phyloP scores from a whole-genome alignment of 2,797 vertebrate genomes.

The Poeciliopsis infans region DNA sequence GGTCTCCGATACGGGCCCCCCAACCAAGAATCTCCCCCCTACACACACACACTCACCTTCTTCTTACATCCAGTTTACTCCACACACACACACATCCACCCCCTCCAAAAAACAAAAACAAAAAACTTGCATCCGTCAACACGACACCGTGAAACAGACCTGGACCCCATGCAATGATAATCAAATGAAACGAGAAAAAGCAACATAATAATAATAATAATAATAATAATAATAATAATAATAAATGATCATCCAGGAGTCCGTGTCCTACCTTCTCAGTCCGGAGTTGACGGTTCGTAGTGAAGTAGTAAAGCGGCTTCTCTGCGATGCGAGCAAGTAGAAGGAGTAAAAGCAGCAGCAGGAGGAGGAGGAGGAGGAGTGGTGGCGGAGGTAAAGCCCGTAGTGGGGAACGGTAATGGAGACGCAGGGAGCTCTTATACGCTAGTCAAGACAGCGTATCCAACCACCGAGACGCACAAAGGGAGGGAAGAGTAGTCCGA shows the following conservation, averaged over 20 bases:
- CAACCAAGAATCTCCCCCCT: not conserved
- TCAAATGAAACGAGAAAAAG: constrained; percentile 1
- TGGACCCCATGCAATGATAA: constrained; percentile 19
- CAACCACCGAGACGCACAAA: constrained; percentile 67
- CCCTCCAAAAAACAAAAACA: too few relatives aligned
- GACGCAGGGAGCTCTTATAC: constrained; percentile 78
- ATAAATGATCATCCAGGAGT: constrained; percentile 16
- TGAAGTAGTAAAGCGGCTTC: constrained; percentile 24
- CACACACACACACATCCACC: not conserved
- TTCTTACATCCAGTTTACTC: constrained; percentile 28
- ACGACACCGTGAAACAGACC: constrained; percentile 17
- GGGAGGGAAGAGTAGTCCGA: constrained; percentile 60
- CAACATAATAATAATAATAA: not conserved
- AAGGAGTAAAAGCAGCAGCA: constrained; percentile 43
- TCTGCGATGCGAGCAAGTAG: constrained; percentile 33
- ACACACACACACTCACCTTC: not conserved
- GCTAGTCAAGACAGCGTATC: constrained; percentile 67
- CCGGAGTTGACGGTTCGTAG: constrained; percentile 40
- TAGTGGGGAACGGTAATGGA: constrained; percentile 63
- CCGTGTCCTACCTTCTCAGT: constrained; percentile 72
- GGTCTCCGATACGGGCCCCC: constrained; percentile 25
- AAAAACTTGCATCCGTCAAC: constrained; percentile 37
- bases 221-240: too few relatives aligned
- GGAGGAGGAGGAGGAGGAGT: constrained; percentile 13
- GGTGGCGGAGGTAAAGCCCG: constrained; percentile 63